phyloP scores from a whole-genome alignment of 2,113 vertebrate genomes.

The Alligator sinensis region DNA sequence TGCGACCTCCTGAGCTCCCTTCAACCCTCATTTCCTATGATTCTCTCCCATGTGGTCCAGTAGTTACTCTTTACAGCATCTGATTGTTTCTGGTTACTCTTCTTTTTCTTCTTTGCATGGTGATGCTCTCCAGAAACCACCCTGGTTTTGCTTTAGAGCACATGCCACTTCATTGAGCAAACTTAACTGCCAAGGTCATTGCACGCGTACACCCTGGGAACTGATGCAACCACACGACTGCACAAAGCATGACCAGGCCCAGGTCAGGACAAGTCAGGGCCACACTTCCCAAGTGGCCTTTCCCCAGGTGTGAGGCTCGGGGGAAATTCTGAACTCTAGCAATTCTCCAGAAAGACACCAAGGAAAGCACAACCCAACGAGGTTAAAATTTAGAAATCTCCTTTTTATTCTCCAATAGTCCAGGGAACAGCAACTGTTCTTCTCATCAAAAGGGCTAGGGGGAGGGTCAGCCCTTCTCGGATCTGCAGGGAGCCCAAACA shows the following conservation, averaged over 20 bases:
- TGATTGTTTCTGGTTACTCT: constrained; percentile 64
- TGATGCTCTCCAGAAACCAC: constrained; percentile 72
- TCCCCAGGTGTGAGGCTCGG: neutral
- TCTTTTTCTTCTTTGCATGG: constrained; percentile 71
- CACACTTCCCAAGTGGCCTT: neutral
- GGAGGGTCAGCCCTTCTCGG: too few species aligned
- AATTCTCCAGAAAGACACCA: constrained; percentile 37
- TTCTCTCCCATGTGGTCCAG: neutral
- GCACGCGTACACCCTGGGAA: constrained; percentile 43
- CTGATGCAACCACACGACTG: neutral
- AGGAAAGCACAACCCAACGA: neutral
- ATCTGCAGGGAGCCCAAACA: neutral
- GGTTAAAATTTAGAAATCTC: constrained; percentile 41
- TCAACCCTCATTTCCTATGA: constrained; percentile 17
- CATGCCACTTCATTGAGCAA: constrained; percentile 51
- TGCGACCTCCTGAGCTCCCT: too few species aligned
- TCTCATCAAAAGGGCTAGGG: too few species aligned
- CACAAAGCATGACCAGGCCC: neutral
- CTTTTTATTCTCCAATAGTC: constrained; percentile 5
- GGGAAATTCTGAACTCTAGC: neutral
- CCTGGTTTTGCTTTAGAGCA: constrained; percentile 69
- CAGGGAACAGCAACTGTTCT: neutral
- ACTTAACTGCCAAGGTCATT: constrained; percentile 29
- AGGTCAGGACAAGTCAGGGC: neutral
- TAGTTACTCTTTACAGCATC: neutral